A percentile compares a stretch with the other conserved stretches of the same genome.
Evolutionary conservation across 2,888 invertebrate species (phyloP).

Genomic region (Zaprionus bogoriensis): DNA sequence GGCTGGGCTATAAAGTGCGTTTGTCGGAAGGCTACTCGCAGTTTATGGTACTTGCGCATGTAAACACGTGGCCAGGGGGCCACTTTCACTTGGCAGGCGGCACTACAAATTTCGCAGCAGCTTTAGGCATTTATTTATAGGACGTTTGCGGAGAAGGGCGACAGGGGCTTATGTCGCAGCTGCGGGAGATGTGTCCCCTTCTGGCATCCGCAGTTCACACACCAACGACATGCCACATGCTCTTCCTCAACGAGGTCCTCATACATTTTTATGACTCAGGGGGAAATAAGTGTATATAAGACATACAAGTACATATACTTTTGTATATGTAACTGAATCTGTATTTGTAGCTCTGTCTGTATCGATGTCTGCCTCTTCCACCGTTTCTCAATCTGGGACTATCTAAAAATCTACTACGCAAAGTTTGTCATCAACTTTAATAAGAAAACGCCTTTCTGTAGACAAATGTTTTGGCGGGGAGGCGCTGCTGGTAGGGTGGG

Average conservation of each 20-base stretch:
- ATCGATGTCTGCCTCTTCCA: background rate
- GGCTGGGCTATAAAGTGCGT: conserved; percentile 53
- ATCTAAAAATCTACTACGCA: conserved; percentile 9
- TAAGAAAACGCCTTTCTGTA: conserved; percentile 7
- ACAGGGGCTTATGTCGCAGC: conserved; percentile 24
- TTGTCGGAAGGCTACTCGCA: conserved; percentile 34
- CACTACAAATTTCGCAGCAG: conserved; percentile 22
- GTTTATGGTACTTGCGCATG: conserved; percentile 56
- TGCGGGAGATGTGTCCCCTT: conserved; percentile 17
- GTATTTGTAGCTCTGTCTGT: background rate
- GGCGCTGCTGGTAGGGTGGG: background rate
- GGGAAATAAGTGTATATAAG: conserved; percentile 1
- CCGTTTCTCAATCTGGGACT: background rate
- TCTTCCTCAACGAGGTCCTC: conserved; percentile 34
- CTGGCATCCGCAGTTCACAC: conserved; percentile 12
- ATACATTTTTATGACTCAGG: conserved; percentile 42
- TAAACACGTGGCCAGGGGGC: conserved; percentile 56
- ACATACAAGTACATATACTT: background rate
- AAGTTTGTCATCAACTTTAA: conserved; percentile 34
- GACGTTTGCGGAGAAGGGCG: conserved; percentile 3
- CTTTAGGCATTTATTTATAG: conserved; percentile 19
- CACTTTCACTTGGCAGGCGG: conserved; percentile 29
- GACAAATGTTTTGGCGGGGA: background rate
- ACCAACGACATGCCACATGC: conserved; percentile 23
- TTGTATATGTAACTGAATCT: background rate